phyloP scores from a whole-genome alignment of 2,888 invertebrate genomes.

The Strigamia transsilvanica region DNA sequence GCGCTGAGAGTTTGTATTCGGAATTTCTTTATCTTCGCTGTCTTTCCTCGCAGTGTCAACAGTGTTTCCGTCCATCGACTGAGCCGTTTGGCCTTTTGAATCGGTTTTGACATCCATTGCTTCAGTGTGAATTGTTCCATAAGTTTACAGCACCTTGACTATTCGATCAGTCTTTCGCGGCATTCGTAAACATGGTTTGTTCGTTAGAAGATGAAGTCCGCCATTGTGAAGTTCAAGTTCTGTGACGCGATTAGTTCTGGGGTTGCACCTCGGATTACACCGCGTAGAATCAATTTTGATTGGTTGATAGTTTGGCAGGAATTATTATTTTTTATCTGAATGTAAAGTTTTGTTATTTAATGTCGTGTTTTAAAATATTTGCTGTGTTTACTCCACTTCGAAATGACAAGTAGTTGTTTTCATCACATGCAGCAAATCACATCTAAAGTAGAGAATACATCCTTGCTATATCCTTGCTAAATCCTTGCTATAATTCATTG shows the following conservation, averaged over 20 bases:
- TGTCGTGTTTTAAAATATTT: no score
- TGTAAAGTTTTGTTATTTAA: no score
- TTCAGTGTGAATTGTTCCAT: not conserved
- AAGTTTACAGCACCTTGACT: not conserved
- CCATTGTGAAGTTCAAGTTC: not conserved
- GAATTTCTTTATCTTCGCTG: not conserved
- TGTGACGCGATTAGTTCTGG: not conserved
- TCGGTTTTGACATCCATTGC: not conserved
- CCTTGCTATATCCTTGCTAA: no score
- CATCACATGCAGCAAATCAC: no score
- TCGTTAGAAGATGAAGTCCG: not conserved
- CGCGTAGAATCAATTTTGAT: no score
- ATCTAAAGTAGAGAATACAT: no score
- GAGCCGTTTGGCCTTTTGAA: not conserved
- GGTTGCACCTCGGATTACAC: no score
- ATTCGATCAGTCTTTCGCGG: not conserved
- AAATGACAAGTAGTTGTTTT: no score
- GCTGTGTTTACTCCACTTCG: no score
- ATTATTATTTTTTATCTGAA: no score
- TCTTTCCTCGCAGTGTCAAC: not conserved
- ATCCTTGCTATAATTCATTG: no score
- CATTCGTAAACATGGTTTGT: not conserved
- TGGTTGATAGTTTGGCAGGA: no score
- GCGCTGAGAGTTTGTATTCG: not conserved
- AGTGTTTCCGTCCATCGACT: not conserved